Evolutionary conservation across 2,888 invertebrate genomes (phyloP).

Genomic region (Lagria hirta): DNA sequence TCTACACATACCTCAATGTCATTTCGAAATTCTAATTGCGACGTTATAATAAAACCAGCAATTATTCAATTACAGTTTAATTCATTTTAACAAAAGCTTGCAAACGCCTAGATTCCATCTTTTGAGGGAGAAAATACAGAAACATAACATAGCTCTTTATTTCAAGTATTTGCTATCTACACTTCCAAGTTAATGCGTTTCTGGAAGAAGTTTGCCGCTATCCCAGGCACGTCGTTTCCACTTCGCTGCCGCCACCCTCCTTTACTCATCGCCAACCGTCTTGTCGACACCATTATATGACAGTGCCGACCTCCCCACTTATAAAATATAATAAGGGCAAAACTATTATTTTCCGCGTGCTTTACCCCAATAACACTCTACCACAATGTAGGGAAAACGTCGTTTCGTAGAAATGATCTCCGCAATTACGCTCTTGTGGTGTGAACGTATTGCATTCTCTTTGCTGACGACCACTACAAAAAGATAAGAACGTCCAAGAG

Average conservation of each 20-base stretch:
- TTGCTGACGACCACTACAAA: slow-evolving; percentile 18
- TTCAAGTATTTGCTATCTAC: no score
- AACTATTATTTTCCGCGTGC: slow-evolving; percentile 46
- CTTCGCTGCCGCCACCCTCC: slow-evolving; percentile 1
- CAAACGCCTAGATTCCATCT: no score
- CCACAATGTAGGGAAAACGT: slow-evolving; percentile 27
- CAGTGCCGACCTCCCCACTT: slow-evolving; percentile 34
- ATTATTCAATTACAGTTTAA: no score
- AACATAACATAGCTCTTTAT: no score
- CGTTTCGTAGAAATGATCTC: slow-evolving; percentile 33
- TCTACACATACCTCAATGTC: no score
- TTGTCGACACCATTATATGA: slow-evolving; percentile 40
- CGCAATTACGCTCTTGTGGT: slow-evolving; percentile 35
- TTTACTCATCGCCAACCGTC: slow-evolving; percentile 26
- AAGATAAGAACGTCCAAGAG: slow-evolving; percentile 15
- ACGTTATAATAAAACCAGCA: no score
- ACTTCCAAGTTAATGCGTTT: slow-evolving; percentile 5
- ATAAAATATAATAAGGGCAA: slow-evolving; percentile 47
- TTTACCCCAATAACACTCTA: slow-evolving; percentile 39
- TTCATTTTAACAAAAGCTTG: no score
- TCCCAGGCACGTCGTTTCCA: slow-evolving; percentile 13
- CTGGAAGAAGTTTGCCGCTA: slow-evolving; percentile 4
- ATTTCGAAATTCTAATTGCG: no score
- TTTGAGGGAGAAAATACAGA: no score
- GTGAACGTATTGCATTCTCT: slow-evolving; percentile 31